Percentiles rank a stretch among this genome's conserved stretches.
phyloP scores from a whole-genome alignment of 1,140 invertebrate species.

The Caenorhabditis remanei region DNA sequence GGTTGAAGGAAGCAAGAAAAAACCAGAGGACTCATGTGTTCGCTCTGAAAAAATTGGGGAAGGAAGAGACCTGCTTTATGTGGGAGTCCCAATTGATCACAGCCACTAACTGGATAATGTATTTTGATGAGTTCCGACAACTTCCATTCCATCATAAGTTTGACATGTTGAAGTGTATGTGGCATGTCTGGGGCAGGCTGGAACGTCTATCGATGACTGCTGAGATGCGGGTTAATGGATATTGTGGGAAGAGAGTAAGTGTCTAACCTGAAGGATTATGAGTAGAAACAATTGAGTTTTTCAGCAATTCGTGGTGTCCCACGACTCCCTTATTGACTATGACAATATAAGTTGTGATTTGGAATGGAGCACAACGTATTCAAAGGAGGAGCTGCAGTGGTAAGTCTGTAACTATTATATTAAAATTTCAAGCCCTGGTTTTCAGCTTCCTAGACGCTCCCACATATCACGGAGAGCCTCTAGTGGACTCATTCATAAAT shows the following conservation, averaged over 20 bases:
- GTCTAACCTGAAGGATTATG: background rate
- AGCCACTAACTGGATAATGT: background rate
- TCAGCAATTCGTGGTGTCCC: constrained; percentile 12
- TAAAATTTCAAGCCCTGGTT: too few relatives aligned
- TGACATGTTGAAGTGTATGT: constrained; percentile 3
- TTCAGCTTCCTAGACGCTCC: background rate
- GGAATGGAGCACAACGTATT: background rate
- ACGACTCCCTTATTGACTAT: background rate
- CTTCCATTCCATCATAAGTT: constrained; percentile 7
- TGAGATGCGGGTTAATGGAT: constrained; percentile 12
- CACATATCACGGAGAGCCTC: background rate
- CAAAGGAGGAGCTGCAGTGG: background rate
- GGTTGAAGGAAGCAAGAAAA: background rate
- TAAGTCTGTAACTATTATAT: too few relatives aligned
- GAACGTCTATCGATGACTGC: background rate
- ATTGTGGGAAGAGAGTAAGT: constrained; percentile 9
- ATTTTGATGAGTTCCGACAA: background rate
- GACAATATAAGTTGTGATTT: background rate
- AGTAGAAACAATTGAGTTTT: background rate
- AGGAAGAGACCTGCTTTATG: background rate
- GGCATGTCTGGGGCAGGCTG: background rate
- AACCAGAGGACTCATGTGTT: background rate
- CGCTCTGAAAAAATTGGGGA: background rate
- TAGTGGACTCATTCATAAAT: background rate
- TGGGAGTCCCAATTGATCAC: background rate